Percentiles rank a stretch among this genome's conserved stretches.
Conservation (phyloP, 2,888 invertebrate species). For the Amorpha juglandis region DNA sequence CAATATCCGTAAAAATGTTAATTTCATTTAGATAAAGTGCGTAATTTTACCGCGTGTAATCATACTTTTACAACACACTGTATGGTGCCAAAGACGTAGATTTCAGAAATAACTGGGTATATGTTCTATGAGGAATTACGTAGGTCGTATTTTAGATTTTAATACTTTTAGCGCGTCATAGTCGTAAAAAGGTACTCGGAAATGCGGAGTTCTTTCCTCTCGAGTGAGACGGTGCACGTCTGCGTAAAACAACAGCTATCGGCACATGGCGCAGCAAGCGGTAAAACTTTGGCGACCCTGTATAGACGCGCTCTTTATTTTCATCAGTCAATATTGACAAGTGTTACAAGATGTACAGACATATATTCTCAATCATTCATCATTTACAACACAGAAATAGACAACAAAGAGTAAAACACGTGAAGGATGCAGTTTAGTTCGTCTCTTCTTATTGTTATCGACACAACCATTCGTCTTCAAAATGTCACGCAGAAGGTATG, state of each 20-base stretch:
- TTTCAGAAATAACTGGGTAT: conserved; percentile 71
- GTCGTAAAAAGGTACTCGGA: conserved; percentile 58
- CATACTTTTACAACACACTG: conserved; percentile 42
- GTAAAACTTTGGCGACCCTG: conserved; percentile 51
- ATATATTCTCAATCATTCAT: conserved; percentile 10
- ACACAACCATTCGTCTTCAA: conserved; percentile 2
- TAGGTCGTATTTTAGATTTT: conserved; percentile 59
- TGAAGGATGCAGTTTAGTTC: conserved; percentile 29
- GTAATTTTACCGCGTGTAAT: conserved; percentile 40
- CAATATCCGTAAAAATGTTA: background rate
- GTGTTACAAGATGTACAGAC: conserved; percentile 40
- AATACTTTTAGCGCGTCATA: conserved; percentile 48
- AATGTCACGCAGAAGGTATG: conserved; percentile 17
- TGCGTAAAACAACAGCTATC: conserved; percentile 50
- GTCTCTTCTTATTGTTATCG: conserved; percentile 11
- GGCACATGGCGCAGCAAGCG: conserved; percentile 60
- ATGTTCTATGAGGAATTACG: conserved; percentile 59
- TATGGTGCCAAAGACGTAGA: conserved; percentile 73
- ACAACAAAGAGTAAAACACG: conserved; percentile 33
- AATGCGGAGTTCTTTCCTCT: conserved; percentile 70
- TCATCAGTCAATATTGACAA: conserved; percentile 60
- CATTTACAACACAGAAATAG: conserved; percentile 16
- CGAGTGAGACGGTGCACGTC: conserved; percentile 46
- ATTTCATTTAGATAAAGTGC: conserved; percentile 39
- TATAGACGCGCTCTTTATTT: conserved; percentile 47